Base-by-base conservation (phyloP, 2,797 vertebrate genomes). In the Chelon auratus region DNA sequence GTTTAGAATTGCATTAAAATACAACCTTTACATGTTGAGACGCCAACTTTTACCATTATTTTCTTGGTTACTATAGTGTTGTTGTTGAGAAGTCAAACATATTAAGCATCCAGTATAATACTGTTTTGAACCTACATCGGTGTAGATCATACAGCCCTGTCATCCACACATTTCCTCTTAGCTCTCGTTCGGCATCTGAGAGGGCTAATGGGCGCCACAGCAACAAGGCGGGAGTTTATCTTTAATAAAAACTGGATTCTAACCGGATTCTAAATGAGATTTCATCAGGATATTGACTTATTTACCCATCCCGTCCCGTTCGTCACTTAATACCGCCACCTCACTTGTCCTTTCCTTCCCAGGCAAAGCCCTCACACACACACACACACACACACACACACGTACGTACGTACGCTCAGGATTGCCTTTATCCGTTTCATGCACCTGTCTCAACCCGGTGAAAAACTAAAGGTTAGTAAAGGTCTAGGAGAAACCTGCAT, bases 401-500 rank as follows among this genome's bases (percentile, higher is more conserved):
- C 40, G 17, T 18, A 45, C 30, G 2, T 48, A 56, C 40, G 30
- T 22, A 57, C 53, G 51, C 48, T 43, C 18, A 60, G 51, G 65
- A 76, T 72, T 24, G 26, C 67, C 69, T 67, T 67, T 78, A 86
- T 78, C 84, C 69, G 54, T 85, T 83, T 36, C 43, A 68, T 73
- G 59, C 80, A 77, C 83, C 72, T 86, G 85, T 84, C 80, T 78
- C 17, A 5, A 89, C 76, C 73, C 64, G 37, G 79, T 85, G 89
- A 84, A 79, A 83, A 83, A 81, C 56, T 68, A 85, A 90, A 90
- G 89, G 88, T 90, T 85, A 86, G 81, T 81, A 91, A 91, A 92
- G 89, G 89, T 92, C 87, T 88, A 30, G 14, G 52, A 84, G 85
- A 82, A 88, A 79, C 56, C 81, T 77, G 75, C 79, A 77, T 74